These are phyloP conservation scores for Drosophila lini DNA, from an alignment of 1,140 invertebrate species.

Conservation along the genomic window DNA sequence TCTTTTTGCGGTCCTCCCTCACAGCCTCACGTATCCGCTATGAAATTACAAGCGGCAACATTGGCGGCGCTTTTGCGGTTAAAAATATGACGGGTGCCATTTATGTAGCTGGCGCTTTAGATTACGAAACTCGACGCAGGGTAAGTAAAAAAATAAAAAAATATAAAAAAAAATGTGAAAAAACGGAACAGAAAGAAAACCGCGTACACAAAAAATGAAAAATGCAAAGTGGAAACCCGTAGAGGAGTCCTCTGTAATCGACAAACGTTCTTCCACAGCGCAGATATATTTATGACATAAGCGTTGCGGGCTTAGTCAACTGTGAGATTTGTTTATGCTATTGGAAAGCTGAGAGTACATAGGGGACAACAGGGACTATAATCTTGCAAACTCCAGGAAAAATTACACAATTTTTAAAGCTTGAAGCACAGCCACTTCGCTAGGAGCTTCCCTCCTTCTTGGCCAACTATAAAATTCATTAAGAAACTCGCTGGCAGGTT, in stretches of 20 bases:
- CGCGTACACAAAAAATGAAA: slow-evolving; percentile 87
- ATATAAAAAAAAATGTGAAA: slow-evolving; percentile 10
- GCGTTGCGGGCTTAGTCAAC: slow-evolving; percentile 62
- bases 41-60: slow-evolving; percentile 99
- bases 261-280: slow-evolving; percentile 46
- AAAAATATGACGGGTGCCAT: slow-evolving; percentile 99
- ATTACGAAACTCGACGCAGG: slow-evolving; percentile 96
- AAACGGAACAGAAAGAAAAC: slow-evolving; percentile 35
- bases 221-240: slow-evolving; percentile 35
- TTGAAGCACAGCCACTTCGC: not conserved
- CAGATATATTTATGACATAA: slow-evolving; percentile 67
- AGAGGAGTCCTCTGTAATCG: slow-evolving; percentile 40
- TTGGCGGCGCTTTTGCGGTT: slow-evolving; percentile 98
- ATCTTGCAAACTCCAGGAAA: not conserved
- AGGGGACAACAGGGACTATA: slow-evolving; percentile 22
- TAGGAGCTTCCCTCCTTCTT: slow-evolving; percentile 4
- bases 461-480: slow-evolving; percentile 75
- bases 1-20: slow-evolving; percentile 14
- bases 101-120: slow-evolving; percentile 96
- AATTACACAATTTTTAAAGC: slow-evolving; percentile 7
- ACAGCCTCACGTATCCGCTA: slow-evolving; percentile 98
- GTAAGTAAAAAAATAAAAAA: slow-evolving; percentile 86
- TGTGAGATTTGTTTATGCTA: slow-evolving; percentile 75
- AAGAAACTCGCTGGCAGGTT: slow-evolving; percentile 58
- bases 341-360: slow-evolving; percentile 43